A percentile compares a stretch with the other conserved stretches of the same genome.
Conservation (phyloP, 2,888 invertebrate genomes). For the Sympetrum striolatum region DNA sequence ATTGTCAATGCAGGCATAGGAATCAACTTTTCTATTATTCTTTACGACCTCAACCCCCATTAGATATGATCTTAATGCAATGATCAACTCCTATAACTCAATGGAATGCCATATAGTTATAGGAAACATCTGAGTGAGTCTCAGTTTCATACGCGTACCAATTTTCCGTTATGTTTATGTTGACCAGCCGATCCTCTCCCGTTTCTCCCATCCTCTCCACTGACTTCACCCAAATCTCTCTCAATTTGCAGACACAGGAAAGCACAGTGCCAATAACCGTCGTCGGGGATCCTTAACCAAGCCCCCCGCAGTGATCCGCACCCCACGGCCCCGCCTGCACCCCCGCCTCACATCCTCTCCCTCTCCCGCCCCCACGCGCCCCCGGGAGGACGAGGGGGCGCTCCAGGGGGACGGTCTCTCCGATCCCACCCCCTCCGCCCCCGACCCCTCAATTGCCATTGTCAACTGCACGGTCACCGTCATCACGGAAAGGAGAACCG, state of each 20-base stretch:
- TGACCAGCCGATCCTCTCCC: not conserved
- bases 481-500: conserved; percentile 61
- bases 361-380: conserved; percentile 52
- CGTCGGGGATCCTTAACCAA: conserved; percentile 3
- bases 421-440: not conserved
- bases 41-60: no score
- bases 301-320: conserved; percentile 28
- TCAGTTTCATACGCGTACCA: not conserved
- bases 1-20: no score
- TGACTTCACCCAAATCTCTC: not conserved
- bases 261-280: not conserved
- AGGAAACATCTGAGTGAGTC: not conserved
- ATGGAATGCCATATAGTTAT: no score
- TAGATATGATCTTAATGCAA: no score
- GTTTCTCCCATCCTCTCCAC: not conserved
- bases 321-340: conserved; percentile 43
- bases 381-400: conserved; percentile 56
- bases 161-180: not conserved
- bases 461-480: conserved; percentile 63
- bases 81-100: no score
- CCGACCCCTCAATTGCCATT: conserved; percentile 44
- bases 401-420: conserved; percentile 53
- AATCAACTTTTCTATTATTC: no score
- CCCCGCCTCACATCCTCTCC: conserved; percentile 54
- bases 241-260: not conserved